These are phyloP conservation scores for Philopedon plagiatum DNA, from an alignment of 2,888 invertebrate genomes.

Conservation along the genomic window DNA sequence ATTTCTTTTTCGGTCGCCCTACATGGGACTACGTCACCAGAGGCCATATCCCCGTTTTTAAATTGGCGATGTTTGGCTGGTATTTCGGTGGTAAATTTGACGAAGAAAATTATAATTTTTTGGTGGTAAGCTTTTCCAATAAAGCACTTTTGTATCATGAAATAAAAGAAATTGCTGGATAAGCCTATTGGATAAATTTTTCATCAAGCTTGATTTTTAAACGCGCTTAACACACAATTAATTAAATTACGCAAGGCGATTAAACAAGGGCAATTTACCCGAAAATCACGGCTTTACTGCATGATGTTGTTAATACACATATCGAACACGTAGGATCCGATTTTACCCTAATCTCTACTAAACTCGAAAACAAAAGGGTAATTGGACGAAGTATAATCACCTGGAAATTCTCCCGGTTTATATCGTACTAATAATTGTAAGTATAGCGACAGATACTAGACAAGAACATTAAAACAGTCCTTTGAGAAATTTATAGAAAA, in stretches of 20 bases:
- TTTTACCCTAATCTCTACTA: neutral
- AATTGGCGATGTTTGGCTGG: no score
- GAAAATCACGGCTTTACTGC: neutral
- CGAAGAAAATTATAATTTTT: no score
- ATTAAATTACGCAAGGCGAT: neutral
- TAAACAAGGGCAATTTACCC: conserved; percentile 5
- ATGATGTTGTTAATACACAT: conserved; percentile 14
- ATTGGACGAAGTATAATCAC: neutral
- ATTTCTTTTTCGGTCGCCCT: no score
- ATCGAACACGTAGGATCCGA: neutral
- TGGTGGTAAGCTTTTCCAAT: no score
- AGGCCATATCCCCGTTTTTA: no score
- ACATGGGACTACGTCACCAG: no score
- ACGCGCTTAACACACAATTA: neutral
- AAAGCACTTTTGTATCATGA: no score
- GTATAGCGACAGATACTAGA: no score
- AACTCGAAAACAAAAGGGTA: conserved; percentile 1
- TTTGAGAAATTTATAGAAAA: no score
- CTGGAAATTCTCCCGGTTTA: neutral
- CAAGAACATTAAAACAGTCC: no score
- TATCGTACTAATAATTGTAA: neutral
- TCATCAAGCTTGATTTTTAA: neutral
- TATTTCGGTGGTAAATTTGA: no score
- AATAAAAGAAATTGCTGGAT: no score
- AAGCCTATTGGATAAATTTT: neutral